Conservation (phyloP, 2,113 vertebrate species). For the Oenanthe melanoleuca region DNA sequence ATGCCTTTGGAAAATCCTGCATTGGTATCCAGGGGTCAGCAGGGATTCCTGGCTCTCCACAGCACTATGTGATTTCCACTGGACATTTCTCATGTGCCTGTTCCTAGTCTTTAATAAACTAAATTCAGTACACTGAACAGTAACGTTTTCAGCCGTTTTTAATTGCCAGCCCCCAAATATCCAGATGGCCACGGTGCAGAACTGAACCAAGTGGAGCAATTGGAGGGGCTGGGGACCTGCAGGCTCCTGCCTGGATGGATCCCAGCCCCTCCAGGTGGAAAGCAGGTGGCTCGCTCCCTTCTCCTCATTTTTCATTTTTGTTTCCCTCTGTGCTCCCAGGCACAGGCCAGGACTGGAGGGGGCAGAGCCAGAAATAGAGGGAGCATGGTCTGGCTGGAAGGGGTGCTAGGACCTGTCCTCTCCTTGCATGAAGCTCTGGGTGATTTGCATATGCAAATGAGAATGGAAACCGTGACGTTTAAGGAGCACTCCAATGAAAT, state of each 20-base stretch:
- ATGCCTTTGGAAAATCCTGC: background rate
- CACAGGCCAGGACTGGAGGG: background rate
- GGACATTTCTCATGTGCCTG: background rate
- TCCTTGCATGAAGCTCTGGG: background rate
- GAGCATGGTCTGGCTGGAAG: background rate
- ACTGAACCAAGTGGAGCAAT: background rate
- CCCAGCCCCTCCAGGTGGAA: background rate
- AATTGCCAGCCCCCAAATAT: background rate
- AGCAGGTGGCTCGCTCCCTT: background rate
- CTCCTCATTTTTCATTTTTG: background rate
- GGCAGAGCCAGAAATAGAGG: background rate
- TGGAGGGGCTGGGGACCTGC: background rate
- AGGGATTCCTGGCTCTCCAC: background rate
- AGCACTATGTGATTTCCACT: fast-evolving
- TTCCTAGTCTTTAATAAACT: background rate
- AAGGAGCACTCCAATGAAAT: background rate
- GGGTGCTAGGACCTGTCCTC: background rate
- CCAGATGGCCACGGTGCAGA: background rate
- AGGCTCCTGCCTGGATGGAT: background rate
- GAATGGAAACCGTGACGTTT: fast-evolving
- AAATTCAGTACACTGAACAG: background rate
- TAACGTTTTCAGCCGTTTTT: background rate
- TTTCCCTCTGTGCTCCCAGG: background rate
- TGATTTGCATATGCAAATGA: background rate
- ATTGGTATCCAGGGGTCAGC: fast-evolving